Conservation (phyloP, 2,113 vertebrate species). For the Antennarius striatus region DNA sequence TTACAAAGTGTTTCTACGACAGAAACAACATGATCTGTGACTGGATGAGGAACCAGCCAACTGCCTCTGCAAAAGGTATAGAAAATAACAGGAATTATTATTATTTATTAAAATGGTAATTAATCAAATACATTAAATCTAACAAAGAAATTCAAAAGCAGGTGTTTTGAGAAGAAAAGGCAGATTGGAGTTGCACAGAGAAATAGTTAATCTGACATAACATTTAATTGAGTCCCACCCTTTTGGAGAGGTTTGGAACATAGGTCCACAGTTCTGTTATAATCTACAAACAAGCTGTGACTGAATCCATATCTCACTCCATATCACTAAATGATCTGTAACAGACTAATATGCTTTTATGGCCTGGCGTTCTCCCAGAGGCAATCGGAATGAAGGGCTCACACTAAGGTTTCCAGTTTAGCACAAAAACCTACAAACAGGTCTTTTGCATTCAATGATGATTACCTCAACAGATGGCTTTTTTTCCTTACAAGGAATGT, state of each 20-base stretch:
- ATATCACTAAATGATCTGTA: constrained; percentile 52
- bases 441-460: constrained; percentile 37
- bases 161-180: too few relatives aligned
- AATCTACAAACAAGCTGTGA: constrained; percentile 31
- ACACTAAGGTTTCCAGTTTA: constrained; percentile 28
- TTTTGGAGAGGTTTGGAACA: constrained; percentile 6
- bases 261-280: constrained; percentile 41
- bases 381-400: constrained; percentile 25
- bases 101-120: neutral
- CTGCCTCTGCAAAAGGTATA: constrained; percentile 69
- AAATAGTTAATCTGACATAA: neutral
- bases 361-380: constrained; percentile 26
- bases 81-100: neutral
- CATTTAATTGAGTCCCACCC: constrained; percentile 19
- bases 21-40: constrained; percentile 78
- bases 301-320: neutral
- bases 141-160: neutral
- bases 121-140: neutral
- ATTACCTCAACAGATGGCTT: constrained; percentile 32
- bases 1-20: constrained; percentile 81
- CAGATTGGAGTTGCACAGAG: too few relatives aligned
- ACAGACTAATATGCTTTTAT: constrained; percentile 59
- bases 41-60: constrained; percentile 75
- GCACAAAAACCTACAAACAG: constrained; percentile 27
- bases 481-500: constrained; percentile 13